Evolutionary conservation across 1,140 invertebrate species (phyloP).

Genomic region (Latrodectus geometricus): DNA sequence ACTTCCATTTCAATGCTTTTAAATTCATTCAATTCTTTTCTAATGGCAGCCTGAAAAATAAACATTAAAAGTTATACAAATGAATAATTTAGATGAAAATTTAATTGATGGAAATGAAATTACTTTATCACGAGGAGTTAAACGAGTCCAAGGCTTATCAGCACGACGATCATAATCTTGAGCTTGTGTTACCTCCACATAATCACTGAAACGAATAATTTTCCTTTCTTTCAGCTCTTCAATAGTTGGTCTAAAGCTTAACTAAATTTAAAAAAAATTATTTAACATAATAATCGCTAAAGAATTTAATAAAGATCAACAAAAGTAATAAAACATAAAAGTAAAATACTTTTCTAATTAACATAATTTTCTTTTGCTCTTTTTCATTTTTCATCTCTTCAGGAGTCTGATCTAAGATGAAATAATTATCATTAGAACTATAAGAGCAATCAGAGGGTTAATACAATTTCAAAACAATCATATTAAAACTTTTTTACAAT

Average conservation of each 20-base stretch:
- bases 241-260: conserved; percentile 98
- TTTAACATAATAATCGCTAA: not conserved
- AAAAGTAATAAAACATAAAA: not conserved
- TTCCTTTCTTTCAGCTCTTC: conserved; percentile 99
- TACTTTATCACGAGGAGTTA: conserved; percentile 97
- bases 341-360: conserved; percentile 83
- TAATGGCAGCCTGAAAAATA: conserved; percentile 83
- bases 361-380: conserved; percentile 96
- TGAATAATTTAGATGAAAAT: no score
- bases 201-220: conserved; percentile 99
- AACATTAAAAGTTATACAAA: no score
- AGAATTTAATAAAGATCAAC: no score
- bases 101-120: not conserved
- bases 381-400: conserved; percentile 95
- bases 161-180: conserved; percentile 95
- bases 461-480: not conserved
- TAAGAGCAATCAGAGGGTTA: not conserved
- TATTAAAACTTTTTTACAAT: not conserved
- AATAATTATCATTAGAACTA: not conserved
- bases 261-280: conserved; percentile 68
- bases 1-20: conserved; percentile 99
- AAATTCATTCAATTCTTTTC: conserved; percentile 99
- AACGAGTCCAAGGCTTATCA: conserved; percentile 98
- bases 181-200: conserved; percentile 98
- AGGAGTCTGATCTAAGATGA: conserved; percentile 82